phyloP scores from a whole-genome alignment of 2,888 invertebrate genomes.

The Erebia ligea region DNA sequence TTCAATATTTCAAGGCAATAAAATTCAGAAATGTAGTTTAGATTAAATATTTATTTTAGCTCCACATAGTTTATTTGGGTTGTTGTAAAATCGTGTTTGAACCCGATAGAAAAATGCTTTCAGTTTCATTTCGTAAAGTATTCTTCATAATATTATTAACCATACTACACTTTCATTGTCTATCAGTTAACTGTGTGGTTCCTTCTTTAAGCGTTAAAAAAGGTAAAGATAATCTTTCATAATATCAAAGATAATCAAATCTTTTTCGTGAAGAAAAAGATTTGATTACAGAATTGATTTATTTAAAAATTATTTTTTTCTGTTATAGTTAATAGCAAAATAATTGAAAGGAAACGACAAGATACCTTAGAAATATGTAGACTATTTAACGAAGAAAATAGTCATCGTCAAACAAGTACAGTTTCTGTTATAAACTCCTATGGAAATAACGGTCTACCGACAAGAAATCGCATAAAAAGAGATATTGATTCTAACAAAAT shows the following conservation, averaged over 20 bases:
- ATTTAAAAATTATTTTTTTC: background rate
- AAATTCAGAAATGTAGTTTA: background rate
- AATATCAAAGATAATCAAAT: too few species aligned
- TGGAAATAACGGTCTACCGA: background rate
- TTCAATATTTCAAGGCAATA: background rate
- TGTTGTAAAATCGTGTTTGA: background rate
- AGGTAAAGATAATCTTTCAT: constrained; percentile 22
- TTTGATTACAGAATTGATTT: background rate
- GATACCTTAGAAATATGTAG: constrained; percentile 71
- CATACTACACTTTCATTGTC: constrained; percentile 44
- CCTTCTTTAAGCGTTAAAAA: constrained; percentile 58
- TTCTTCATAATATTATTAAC: constrained; percentile 40
- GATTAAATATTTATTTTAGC: background rate
- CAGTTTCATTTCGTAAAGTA: constrained; percentile 7
- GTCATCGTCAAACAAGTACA: constrained; percentile 36
- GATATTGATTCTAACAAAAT: constrained; percentile 28
- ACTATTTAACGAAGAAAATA: constrained; percentile 62
- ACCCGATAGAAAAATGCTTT: constrained; percentile 6
- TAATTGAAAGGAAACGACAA: constrained; percentile 65
- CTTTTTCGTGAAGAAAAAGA: background rate
- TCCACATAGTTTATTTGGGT: background rate
- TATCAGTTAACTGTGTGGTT: constrained; percentile 54
- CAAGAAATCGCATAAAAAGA: constrained; percentile 32
- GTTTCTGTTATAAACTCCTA: background rate
- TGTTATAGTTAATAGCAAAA: constrained; percentile 60